phyloP scores from a whole-genome alignment of 2,797 vertebrate species.

The Galagoides demidoff region DNA sequence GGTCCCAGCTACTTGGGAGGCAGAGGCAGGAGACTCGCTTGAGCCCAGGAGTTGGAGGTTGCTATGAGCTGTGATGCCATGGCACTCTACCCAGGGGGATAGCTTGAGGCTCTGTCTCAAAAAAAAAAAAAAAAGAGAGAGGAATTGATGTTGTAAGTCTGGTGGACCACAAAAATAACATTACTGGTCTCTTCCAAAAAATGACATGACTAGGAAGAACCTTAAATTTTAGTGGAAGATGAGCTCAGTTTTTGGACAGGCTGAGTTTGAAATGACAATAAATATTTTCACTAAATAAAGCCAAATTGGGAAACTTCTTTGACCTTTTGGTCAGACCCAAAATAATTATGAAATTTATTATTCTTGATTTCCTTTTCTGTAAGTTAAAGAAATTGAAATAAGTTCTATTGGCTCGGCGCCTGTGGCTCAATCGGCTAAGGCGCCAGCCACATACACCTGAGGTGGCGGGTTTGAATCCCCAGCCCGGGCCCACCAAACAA shows the following conservation, averaged over 20 bases:
- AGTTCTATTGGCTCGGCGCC: not conserved
- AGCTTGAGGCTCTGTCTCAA: no score
- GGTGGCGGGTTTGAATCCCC: no score
- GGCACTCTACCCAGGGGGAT: no score
- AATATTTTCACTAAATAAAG: constrained; percentile 22
- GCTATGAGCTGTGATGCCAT: no score
- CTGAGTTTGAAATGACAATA: constrained; percentile 12
- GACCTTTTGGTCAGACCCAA: not conserved
- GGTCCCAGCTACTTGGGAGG: no score
- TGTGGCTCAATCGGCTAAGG: no score
- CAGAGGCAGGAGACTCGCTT: no score
- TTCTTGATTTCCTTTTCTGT: not conserved
- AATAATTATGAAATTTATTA: not conserved
- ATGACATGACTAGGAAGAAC: not conserved
- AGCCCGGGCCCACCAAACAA: no score
- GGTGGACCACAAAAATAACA: not conserved
- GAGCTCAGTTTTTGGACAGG: constrained; percentile 1
- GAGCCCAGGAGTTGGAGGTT: no score
- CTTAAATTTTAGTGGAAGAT: not conserved
- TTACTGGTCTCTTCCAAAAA: constrained; percentile 14
- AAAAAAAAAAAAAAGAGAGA: not conserved
- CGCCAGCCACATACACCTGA: no score
- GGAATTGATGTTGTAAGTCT: not conserved
- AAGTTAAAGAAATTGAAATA: constrained; percentile 17
- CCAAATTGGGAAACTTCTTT: not conserved